A percentile compares a stretch with the other conserved stretches of the same genome.
Evolutionary conservation across 2,113 vertebrate genomes (phyloP).

Genomic region (Synchiropus splendidus): DNA sequence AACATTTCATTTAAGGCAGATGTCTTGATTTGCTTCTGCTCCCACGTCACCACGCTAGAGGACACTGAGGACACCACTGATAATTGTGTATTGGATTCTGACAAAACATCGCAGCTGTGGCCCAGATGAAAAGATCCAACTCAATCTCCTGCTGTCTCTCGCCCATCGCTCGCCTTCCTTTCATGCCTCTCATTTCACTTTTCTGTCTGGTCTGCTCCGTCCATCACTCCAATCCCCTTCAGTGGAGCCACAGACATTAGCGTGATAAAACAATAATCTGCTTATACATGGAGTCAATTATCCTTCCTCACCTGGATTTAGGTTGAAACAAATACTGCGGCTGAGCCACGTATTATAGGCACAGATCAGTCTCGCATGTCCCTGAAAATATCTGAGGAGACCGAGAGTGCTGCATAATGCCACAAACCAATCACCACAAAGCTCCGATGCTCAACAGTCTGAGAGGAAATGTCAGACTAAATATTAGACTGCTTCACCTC

Average conservation of each 20-base stretch:
- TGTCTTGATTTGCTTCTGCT: constrained; percentile 14
- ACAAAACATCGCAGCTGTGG: constrained; percentile 30
- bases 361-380: constrained; percentile 25
- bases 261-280: constrained; percentile 26
- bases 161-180: background rate
- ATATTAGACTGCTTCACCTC: constrained; percentile 14
- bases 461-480: constrained; percentile 9
- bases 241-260: constrained; percentile 19
- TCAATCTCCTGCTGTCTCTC: constrained; percentile 30
- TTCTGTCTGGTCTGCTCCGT: constrained; percentile 6
- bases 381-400: constrained; percentile 24
- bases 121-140: constrained; percentile 21
- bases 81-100: constrained; percentile 37
- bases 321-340: constrained; percentile 21
- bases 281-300: constrained; percentile 34
- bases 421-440: constrained; percentile 8
- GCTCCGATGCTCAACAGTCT: constrained; percentile 8
- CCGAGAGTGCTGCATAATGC: constrained; percentile 10
- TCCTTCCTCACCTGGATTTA: constrained; percentile 16
- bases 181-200: constrained; percentile 4
- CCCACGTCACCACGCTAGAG: constrained; percentile 21
- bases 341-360: constrained; percentile 17
- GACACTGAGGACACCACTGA: constrained; percentile 22
- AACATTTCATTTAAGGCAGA: no score
- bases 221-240: constrained; percentile 13